Evolutionary conservation across 2,113 vertebrate genomes (phyloP), one percentile per base, ranked within the genome.

Genomic region (Puma concolor): DNA sequence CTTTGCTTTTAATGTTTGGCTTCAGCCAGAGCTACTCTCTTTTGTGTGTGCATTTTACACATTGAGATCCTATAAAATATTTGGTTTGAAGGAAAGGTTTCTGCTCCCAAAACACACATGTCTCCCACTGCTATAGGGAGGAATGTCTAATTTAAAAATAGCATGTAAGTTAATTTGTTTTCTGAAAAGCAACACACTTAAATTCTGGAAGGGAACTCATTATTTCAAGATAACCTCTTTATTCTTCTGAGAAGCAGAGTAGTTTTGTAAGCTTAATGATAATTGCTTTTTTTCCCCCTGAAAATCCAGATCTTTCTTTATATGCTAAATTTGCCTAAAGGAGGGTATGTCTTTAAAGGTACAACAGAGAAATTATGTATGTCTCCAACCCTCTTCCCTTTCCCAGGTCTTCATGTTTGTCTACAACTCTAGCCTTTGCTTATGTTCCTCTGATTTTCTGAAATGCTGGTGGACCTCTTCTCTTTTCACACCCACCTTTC

Each of bases 241-340:
- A 91, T 91, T 95, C 67, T 92, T 93, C 67, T 74, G 69, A 96
- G 85, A 91, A 85, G 23, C 29, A 89, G 57, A 86, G 84, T 77
- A 29, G 10, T 84, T 97, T 90, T 67, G 7, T 50, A 76, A 94
- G 27, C 33, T 85, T 87, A 88, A 60, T 50, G 64, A 95, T 94
- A 19, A 71, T 54, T 79, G 41, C 44, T 94, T 64, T 79, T 82
- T 54, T 57, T 7, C 11, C 38, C 1, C 41, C 12, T 57, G 17
- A 77, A 95, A 88, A 72, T 84, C 21, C 44, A 48, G 33, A 17
- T 60, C 27, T 76, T 74, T 93, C 44, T 5, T 87, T 69, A 5
- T 54, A 48, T 57, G 10, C 81, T 81, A 81, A 27, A 38, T 64
- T 87, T 52, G 13, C 41, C 50, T 31, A 9, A 85, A 89, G 72